Percentiles rank a stretch among this genome's conserved stretches.
phyloP scores from a whole-genome alignment of 2,797 vertebrate species.

The Adelosebastes latens region DNA sequence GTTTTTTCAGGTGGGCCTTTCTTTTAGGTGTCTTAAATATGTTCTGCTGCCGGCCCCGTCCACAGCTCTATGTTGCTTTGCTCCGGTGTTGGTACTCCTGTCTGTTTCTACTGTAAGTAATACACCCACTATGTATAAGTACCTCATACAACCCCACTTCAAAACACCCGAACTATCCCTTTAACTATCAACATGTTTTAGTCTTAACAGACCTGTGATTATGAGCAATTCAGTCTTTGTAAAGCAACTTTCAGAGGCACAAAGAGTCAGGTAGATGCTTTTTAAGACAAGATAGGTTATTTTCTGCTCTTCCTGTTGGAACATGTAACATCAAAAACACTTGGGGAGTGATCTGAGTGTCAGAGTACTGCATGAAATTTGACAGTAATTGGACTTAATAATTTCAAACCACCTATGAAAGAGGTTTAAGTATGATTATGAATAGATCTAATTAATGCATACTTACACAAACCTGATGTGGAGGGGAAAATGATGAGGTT shows the following conservation, averaged over 20 bases:
- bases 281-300: background rate
- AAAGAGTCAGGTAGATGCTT: background rate
- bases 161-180: too few relatives aligned
- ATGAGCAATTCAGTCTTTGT: background rate
- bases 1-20: too few relatives aligned
- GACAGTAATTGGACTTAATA: background rate
- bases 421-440: background rate
- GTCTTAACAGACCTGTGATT: background rate
- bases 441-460: background rate
- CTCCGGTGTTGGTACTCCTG: too few relatives aligned
- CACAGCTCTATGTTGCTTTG: too few relatives aligned
- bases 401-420: background rate
- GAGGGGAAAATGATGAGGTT: background rate
- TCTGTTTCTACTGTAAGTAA: too few relatives aligned
- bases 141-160: too few relatives aligned
- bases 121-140: too few relatives aligned
- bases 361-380: background rate
- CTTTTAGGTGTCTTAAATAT: too few relatives aligned
- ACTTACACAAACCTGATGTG: background rate
- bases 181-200: background rate
- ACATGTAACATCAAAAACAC: background rate
- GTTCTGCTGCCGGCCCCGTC: fast-evolving
- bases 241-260: background rate
- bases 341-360: background rate
- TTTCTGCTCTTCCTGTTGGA: background rate